A percentile compares a stretch with the other conserved stretches of the same genome.
Conservation (phyloP, 1,140 invertebrate genomes). For the Matsumurasca onukii region DNA sequence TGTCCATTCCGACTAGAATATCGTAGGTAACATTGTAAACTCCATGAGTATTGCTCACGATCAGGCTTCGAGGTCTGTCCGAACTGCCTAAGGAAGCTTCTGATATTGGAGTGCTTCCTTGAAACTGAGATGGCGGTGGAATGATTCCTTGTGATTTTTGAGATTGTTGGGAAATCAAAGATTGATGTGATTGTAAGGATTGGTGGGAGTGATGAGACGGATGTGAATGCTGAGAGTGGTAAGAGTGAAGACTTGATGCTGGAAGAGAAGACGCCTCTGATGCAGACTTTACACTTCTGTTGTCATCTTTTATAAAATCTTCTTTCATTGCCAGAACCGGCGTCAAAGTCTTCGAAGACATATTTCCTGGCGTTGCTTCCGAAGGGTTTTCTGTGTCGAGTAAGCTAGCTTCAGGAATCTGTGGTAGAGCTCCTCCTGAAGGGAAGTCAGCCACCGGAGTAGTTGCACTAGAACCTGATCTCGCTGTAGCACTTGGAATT, state of each 20-base stretch:
- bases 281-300: slow-evolving; percentile 32
- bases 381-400: slow-evolving; percentile 59
- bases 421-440: slow-evolving; percentile 57
- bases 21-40: slow-evolving; percentile 65
- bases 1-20: slow-evolving; percentile 72
- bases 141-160: slow-evolving; percentile 56
- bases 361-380: slow-evolving; percentile 43
- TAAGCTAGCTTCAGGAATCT: slow-evolving; percentile 65
- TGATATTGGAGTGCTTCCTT: slow-evolving; percentile 58
- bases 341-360: slow-evolving; percentile 50
- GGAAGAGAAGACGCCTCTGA: slow-evolving; percentile 47
- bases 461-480: slow-evolving; percentile 45
- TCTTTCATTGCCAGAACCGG: slow-evolving; percentile 46
- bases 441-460: slow-evolving; percentile 44
- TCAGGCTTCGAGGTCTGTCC: slow-evolving; percentile 58
- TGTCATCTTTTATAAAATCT: slow-evolving; percentile 29
- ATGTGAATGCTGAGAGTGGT: slow-evolving; percentile 9
- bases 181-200: slow-evolving; percentile 22
- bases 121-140: slow-evolving; percentile 72
- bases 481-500: slow-evolving; percentile 43
- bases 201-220: slow-evolving; percentile 34
- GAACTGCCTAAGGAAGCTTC: slow-evolving; percentile 54
- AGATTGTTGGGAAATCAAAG: slow-evolving; percentile 47
- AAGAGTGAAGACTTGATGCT: slow-evolving; percentile 44
- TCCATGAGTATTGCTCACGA: slow-evolving; percentile 53